phyloP scores from a whole-genome alignment of 2,888 invertebrate genomes.

The Plemyria rubiginata region DNA sequence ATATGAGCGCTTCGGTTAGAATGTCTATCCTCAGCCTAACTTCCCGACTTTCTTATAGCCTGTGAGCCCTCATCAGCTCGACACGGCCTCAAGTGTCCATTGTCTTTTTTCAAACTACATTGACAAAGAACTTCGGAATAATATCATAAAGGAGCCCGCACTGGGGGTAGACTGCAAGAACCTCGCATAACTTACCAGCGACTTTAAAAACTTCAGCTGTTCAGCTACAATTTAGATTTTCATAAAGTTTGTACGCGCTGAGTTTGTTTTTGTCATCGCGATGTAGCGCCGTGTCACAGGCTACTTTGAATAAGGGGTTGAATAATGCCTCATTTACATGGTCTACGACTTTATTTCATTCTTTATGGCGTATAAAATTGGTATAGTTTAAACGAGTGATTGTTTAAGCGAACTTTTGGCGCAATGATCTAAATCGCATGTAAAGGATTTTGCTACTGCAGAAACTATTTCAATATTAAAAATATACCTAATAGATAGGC shows the following conservation, averaged over 20 bases:
- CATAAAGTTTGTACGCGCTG: constrained; percentile 36
- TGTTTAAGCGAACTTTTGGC: neutral
- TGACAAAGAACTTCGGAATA: constrained; percentile 39
- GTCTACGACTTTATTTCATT: constrained; percentile 22
- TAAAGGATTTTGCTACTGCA: neutral
- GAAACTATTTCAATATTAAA: no score
- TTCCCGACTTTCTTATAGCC: constrained; percentile 11
- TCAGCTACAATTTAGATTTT: constrained; percentile 42
- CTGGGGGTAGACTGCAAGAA: constrained; percentile 33
- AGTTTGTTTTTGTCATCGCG: constrained; percentile 38
- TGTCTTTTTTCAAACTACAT: constrained; percentile 38
- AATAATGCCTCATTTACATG: constrained; percentile 28
- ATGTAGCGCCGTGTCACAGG: constrained; percentile 25
- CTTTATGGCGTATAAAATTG: constrained; percentile 19
- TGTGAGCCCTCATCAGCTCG: constrained; percentile 22
- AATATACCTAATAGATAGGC: no score
- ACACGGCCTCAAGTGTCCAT: constrained; percentile 29
- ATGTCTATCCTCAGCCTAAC: constrained; percentile 3
- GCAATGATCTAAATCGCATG: constrained; percentile 7
- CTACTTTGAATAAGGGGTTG: constrained; percentile 31
- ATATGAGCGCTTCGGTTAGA: neutral
- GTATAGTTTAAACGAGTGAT: constrained; percentile 23
- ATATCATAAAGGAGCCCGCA: constrained; percentile 45
- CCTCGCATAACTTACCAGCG: constrained; percentile 45
- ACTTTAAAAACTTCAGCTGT: constrained; percentile 38